These are phyloP conservation scores for Oxyruncus cristatus DNA, from an alignment of 2,113 vertebrate genomes.

Conservation along the genomic window DNA sequence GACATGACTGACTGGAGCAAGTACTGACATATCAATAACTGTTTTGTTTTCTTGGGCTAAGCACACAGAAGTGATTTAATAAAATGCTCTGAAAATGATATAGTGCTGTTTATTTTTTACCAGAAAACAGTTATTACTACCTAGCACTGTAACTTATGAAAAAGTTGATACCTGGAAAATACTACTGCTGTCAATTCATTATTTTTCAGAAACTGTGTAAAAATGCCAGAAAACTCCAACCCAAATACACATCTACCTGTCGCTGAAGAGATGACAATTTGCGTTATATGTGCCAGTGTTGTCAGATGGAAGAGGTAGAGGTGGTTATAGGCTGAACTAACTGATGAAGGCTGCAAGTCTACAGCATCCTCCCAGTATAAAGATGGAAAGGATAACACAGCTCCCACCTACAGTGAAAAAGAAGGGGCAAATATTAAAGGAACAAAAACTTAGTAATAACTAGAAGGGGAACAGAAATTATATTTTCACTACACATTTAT, in stretches of 20 bases:
- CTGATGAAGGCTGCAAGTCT: conserved; percentile 87
- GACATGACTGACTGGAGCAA: background rate
- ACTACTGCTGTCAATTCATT: background rate
- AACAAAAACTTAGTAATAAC: background rate
- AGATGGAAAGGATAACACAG: conserved; percentile 88
- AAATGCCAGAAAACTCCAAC: background rate
- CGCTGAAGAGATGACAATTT: conserved; percentile 84
- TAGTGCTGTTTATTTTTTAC: background rate
- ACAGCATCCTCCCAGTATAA: conserved; percentile 93
- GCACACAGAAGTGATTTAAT: background rate
- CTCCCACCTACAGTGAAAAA: conserved; percentile 80
- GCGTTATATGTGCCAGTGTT: conserved; percentile 91
- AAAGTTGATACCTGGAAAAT: background rate
- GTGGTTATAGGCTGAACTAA: conserved; percentile 91
- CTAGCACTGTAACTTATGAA: background rate
- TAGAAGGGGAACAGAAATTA: background rate
- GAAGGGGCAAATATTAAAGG: background rate
- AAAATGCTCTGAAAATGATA: background rate
- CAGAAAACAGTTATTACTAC: background rate
- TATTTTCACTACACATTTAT: background rate
- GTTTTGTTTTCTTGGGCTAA: background rate
- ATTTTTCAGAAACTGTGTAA: background rate
- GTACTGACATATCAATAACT: background rate
- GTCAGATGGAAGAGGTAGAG: conserved; percentile 92
- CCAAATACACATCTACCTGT: conserved; percentile 59